Evolutionary conservation across 30 jellyfish, hydroid and myxozoan species (phyloP).

Genomic region (Cassiopea andromeda): DNA sequence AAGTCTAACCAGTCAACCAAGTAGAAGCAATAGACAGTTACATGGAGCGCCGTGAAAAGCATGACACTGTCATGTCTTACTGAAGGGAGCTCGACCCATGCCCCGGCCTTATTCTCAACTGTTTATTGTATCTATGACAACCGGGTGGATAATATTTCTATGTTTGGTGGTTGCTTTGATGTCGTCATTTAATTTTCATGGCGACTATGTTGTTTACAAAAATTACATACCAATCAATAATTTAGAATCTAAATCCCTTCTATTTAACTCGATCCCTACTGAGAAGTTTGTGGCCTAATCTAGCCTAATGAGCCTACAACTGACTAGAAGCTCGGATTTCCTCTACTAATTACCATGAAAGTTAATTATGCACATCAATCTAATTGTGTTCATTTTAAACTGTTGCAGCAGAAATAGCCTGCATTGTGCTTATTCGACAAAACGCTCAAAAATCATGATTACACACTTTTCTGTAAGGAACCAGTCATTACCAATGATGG

Average conservation of each 20-base stretch:
- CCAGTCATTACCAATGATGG: no score
- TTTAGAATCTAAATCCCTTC: background rate
- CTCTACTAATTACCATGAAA: no score
- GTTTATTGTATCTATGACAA: constrained; percentile 11
- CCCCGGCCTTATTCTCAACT: background rate
- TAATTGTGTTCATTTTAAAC: no score
- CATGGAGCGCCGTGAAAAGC: background rate
- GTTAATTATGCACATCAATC: no score
- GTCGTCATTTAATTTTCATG: background rate
- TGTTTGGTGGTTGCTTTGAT: background rate
- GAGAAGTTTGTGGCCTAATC: background rate
- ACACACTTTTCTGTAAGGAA: no score
- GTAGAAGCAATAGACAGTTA: no score
- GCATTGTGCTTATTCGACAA: no score
- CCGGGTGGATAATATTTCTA: background rate
- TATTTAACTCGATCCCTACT: background rate
- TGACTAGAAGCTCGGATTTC: no score
- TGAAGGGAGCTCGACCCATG: constrained; percentile 3
- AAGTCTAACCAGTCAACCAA: background rate
- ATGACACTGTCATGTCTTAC: background rate
- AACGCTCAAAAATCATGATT: no score
- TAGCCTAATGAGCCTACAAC: no score
- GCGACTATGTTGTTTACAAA: background rate
- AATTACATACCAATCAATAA: background rate
- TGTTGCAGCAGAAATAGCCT: no score